These are phyloP conservation scores for Synaphobranchus kaupii DNA, from an alignment of 2,797 vertebrate species.

Conservation along the genomic window DNA sequence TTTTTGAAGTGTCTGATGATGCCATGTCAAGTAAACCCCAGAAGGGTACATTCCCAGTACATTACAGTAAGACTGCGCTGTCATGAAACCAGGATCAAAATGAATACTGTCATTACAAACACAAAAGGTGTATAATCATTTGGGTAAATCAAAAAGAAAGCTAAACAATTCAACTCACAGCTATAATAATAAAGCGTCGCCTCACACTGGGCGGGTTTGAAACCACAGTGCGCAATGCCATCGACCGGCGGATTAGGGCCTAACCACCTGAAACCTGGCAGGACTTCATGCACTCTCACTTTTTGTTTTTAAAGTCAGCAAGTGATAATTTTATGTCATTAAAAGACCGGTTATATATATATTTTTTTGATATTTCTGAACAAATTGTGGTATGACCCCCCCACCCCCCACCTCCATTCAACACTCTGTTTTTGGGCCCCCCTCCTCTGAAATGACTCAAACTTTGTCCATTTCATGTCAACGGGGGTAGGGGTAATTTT, in stretches of 20 bases:
- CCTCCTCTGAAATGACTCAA: too few species aligned
- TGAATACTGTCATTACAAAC: neutral
- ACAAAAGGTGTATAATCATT: neutral
- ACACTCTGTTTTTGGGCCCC: too few species aligned
- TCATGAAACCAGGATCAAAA: neutral
- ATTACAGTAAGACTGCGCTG: conserved; percentile 52
- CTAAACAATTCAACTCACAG: neutral
- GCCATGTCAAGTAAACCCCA: conserved; percentile 65
- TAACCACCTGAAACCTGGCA: neutral
- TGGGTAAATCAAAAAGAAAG: neutral
- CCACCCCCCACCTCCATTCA: too few species aligned
- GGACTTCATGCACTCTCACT: neutral
- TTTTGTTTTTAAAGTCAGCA: neutral
- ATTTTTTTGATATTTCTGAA: neutral
- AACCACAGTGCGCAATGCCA: neutral
- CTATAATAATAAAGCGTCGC: neutral
- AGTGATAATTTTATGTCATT: neutral
- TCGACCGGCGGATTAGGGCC: neutral
- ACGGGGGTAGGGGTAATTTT: neutral
- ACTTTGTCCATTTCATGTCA: neutral
- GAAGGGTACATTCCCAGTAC: conserved; percentile 50
- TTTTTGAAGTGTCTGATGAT: conserved; percentile 36
- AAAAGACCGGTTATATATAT: neutral
- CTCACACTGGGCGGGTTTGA: neutral
- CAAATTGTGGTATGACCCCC: neutral